These are phyloP conservation scores for Ditylenchus dipsaci DNA, from an alignment of 1,140 invertebrate species.

Conservation along the genomic window DNA sequence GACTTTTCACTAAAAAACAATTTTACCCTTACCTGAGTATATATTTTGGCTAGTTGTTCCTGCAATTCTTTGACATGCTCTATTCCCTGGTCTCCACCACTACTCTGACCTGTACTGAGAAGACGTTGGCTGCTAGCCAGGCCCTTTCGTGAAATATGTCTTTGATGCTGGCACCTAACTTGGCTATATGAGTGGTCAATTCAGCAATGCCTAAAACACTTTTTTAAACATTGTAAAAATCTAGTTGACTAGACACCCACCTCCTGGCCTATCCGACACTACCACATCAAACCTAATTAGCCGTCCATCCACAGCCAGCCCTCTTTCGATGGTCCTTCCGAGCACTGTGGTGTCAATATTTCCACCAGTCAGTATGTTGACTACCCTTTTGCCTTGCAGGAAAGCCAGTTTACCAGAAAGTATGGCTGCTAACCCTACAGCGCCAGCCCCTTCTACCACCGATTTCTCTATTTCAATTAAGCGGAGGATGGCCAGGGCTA, in stretches of 20 bases:
- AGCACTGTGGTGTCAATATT: constrained; percentile 88
- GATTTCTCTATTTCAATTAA: constrained; percentile 78
- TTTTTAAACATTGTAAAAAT: constrained; percentile 59
- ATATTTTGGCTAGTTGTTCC: constrained; percentile 32
- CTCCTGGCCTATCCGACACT: constrained; percentile 74
- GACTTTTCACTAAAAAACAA: too few species aligned
- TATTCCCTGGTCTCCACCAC: constrained; percentile 76
- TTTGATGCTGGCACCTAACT: constrained; percentile 80
- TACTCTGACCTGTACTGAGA: constrained; percentile 69
- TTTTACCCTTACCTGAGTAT: constrained; percentile 37
- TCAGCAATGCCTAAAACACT: constrained; percentile 72
- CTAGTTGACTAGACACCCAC: constrained; percentile 69
- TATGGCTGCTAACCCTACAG: constrained; percentile 78
- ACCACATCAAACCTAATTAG: constrained; percentile 79
- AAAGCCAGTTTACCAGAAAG: constrained; percentile 76
- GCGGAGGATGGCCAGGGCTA: constrained; percentile 79
- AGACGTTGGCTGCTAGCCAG: constrained; percentile 81
- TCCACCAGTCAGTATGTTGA: constrained; percentile 77
- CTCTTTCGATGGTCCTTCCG: constrained; percentile 79
- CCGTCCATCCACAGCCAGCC: constrained; percentile 79
- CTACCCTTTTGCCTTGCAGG: constrained; percentile 78
- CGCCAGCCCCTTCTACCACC: constrained; percentile 86
- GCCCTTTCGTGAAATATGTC: constrained; percentile 88
- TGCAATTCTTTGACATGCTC: constrained; percentile 64
- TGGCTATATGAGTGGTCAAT: constrained; percentile 71